Base-by-base conservation (phyloP, 2,888 invertebrate genomes). In the Stenodera caucasica region DNA sequence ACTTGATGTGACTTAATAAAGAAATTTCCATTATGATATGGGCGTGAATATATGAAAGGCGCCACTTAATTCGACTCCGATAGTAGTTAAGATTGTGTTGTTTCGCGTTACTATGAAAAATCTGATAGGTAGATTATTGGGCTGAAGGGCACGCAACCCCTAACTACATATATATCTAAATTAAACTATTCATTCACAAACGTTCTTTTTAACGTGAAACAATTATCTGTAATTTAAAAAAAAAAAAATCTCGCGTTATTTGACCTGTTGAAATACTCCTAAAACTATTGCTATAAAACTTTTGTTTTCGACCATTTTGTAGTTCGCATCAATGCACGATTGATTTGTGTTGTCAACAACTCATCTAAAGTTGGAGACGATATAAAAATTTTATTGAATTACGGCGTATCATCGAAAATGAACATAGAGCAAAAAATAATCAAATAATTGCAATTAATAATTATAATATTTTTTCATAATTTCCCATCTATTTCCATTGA, bases 11-110 rank as follows among this genome's bases (percentile, higher is more conserved):
- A 50, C 40, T 57, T 60, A 57, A 63, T 63, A 52, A 67, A 72
- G 71, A 71, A 67, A 72, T 72, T 72, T 69, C 45, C 63, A 64
- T 72, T 59, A 60, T 53, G 59, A 66, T 71, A 71, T 71, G 72
- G 72, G 59, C 65, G 63, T 57, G 58, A 58, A 72, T 65, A 70
- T 71, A 69, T 59, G 68, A 61, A 66, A 70, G 71, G 72, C 69
- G 71, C 71, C 70, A 71, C 69, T 70, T 72, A 65, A 61, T 66
- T 68, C 67, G 66, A 71, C 45, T 67, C 67, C 63, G 70, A 70
- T 70, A 71, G 67, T 67, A 67, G 71, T 68, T 65, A 58, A 66
- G 70, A 70, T 71, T 67, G 60, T 71, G 69, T 69, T 63, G 64
- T 67, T 67, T 69, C 67, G 67, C 65, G 70, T 70, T 70, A 66